Evolutionary conservation across 2,888 invertebrate species (phyloP), one percentile per base, ranked within the genome.

Genomic region (Argyresthia goedartella): DNA sequence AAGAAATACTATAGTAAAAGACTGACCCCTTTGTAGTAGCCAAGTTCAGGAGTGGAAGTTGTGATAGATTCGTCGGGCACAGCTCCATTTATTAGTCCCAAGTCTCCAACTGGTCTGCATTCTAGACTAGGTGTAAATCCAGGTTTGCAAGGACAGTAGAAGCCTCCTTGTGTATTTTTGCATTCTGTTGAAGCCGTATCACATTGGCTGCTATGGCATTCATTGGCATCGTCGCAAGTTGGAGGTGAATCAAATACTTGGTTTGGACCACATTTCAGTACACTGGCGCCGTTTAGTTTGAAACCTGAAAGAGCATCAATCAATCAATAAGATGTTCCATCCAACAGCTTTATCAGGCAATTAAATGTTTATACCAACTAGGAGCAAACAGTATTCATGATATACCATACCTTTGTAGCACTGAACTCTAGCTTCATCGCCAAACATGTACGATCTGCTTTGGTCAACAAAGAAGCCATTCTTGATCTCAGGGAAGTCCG

Each of bases 111-210:
- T 0, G 96, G 96, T 60, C 96, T 89, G 68, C 97, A 97, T 69
- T 97, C 96, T 60, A 95, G 89, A 53, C 94, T 95, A 6, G 95
- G 92, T 1, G 92, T 81, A 66, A 96, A 96, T 43, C 96, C 96
- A 57, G 91, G 77, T 55, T 92, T 90, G 66, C 97, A 97, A 61
- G 95, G 94, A 69, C 97, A 97, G 62, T 92, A 92, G 82, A 96
- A 97, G 15, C 94, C 93, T 44, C 97, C 97, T 47, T 93, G 92
- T 6, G 93, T 93, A 67, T 97, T 97, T 59, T 92, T 91, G 71
- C 97, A 97, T 72, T 96, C 95, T 0, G 97, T 97, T 0, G 96
- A 96, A 0, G 95, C 93, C 25, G 93, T 82, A 68, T 97, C 97
- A 72, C 97, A 97, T 73, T 96, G 96, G 54, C 94, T 95, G 58